Base-by-base conservation (phyloP, 1,140 invertebrate genomes). In the Drosophila mojavensis region DNA sequence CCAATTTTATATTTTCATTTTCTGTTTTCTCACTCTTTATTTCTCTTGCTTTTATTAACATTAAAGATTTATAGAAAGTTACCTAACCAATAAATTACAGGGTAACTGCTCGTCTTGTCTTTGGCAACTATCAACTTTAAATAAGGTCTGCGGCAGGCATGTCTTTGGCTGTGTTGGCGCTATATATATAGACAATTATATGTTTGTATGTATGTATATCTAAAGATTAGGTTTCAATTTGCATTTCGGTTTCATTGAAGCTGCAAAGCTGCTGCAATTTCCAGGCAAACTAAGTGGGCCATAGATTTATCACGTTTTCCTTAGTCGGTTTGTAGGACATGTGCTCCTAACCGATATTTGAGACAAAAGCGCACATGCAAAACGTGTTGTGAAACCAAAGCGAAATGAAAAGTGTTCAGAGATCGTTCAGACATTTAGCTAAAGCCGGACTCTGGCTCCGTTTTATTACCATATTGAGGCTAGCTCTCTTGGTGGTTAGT, bases 271-370 rank as follows among this genome's bases (percentile, higher is more conserved):
- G 79, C 69, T 69, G 84, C 80, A 89, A 83, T 89, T 88, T 64
- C 66, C 70, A 77, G 83, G 70, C 71, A 75, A 66, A 15, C 56
- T 79, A 83, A 88, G 75, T 86, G 83, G 83, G 79, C 51, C 83
- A 88, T 56, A 80, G 73, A 88, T 89, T 83, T 77, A 86, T 86
- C 83, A 86, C 83, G 84, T 89, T 84, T 88, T 81, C 66, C 48
- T 72, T 76, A 89, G 67, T 88, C 81, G 81, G 81, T 90, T 90
- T 90, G 84, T 90, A 90, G 84, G 86, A 89, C 84, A 90, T 89
- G 84, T 85, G 86, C 84, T 59, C 71, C 84, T 90, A 90, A 89
- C 84, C 84, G 86, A 90, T 90, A 90, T 89, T 76, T 71, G 54
- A 54, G 50, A 36, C 39, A 17, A 63, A 33, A 20, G 24, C 58